Conservation (phyloP, 2,888 invertebrate genomes). For the Limnephilus marmoratus region DNA sequence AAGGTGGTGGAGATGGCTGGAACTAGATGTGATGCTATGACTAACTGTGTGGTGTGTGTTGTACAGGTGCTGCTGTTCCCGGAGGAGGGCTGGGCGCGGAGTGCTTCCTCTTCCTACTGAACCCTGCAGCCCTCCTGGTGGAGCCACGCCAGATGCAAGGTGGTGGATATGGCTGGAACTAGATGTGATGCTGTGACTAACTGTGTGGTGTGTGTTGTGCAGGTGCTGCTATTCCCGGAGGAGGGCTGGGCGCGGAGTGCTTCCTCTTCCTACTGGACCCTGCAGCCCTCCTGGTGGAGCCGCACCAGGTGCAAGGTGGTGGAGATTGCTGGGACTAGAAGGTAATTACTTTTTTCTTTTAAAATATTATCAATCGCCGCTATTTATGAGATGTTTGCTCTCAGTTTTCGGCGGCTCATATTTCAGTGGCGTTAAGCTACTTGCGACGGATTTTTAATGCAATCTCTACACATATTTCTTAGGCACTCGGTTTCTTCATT, state of each 20-base stretch:
- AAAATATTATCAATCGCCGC: neutral
- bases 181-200: too few species aligned
- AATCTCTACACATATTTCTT: too few species aligned
- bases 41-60: neutral
- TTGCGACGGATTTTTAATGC: too few species aligned
- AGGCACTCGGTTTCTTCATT: too few species aligned
- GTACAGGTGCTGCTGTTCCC: constrained; percentile 88
- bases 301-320: constrained; percentile 89
- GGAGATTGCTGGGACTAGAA: constrained; percentile 88
- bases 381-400: neutral
- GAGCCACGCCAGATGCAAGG: constrained; percentile 89
- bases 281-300: constrained; percentile 93
- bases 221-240: constrained; percentile 91
- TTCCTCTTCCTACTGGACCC: constrained; percentile 90
- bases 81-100: constrained; percentile 93
- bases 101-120: constrained; percentile 92
- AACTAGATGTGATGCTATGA: too few species aligned
- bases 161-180: constrained; percentile 89
- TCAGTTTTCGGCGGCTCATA: neutral
- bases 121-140: constrained; percentile 92
- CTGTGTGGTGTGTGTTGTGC: constrained; percentile 66
- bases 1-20: constrained; percentile 91
- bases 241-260: constrained; percentile 94
- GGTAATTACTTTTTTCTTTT: constrained; percentile 71
- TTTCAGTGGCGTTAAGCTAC: neutral